Evolutionary conservation across 2,797 vertebrate species (phyloP).

Genomic region (Stomatorhinus walkeri): DNA sequence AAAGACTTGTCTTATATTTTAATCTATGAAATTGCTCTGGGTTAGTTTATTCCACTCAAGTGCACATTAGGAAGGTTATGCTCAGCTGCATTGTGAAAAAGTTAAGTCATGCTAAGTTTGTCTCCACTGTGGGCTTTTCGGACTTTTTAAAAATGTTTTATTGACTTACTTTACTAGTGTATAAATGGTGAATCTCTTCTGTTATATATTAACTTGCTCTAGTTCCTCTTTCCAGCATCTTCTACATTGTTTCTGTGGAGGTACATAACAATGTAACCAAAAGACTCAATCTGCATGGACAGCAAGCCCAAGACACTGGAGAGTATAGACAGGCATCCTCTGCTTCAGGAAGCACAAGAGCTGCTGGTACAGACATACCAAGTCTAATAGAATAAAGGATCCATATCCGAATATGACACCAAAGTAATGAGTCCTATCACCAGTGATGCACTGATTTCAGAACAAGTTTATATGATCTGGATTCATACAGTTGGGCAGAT

Average conservation of each 20-base stretch:
- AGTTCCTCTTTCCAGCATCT: not conserved
- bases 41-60: constrained; percentile 12
- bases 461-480: not conserved
- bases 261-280: not conserved
- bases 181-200: not conserved
- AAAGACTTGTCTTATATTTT: constrained; percentile 20
- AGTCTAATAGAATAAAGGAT: not conserved
- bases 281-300: not conserved
- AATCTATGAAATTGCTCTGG: constrained; percentile 15
- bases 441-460: not conserved
- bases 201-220: not conserved
- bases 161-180: not conserved
- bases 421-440: not conserved
- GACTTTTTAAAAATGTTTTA: not conserved
- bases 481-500: not conserved
- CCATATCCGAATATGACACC: not conserved
- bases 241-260: not conserved
- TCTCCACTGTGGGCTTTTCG: too few species aligned
- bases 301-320: not conserved
- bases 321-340: not conserved
- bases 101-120: not conserved
- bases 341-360: not conserved
- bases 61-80: not conserved
- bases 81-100: constrained; percentile 7
- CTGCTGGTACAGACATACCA: not conserved